Evolutionary conservation across 2,888 invertebrate species (phyloP).

Genomic region (Cyclophora albipunctata): DNA sequence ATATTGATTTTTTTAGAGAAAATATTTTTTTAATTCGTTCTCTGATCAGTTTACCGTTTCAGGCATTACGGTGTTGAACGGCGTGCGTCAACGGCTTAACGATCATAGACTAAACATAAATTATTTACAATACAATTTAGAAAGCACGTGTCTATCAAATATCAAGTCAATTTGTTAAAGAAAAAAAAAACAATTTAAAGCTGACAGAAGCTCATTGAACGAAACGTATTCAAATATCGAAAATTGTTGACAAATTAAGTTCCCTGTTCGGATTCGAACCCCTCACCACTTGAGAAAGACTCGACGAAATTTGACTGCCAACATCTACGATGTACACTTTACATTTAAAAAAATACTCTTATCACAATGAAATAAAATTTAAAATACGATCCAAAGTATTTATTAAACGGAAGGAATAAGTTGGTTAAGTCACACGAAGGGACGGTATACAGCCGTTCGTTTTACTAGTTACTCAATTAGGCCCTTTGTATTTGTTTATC

Average conservation of each 20-base stretch:
- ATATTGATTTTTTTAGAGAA: no score
- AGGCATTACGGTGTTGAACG: no score
- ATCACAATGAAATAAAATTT: constrained; percentile 17
- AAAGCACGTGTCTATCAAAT: constrained; percentile 24
- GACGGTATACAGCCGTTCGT: constrained; percentile 69
- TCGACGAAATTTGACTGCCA: constrained; percentile 60
- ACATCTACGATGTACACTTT: constrained; percentile 6
- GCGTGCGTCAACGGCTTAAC: no score
- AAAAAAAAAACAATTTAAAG: constrained; percentile 67
- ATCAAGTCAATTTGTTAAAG: constrained; percentile 44
- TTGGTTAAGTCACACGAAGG: constrained; percentile 52
- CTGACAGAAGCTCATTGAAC: constrained; percentile 72
- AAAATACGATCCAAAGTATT: constrained; percentile 17
- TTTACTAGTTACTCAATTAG: constrained; percentile 77
- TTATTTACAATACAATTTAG: background rate
- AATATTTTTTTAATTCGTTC: no score
- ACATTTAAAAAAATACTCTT: constrained; percentile 12
- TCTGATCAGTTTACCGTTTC: no score
- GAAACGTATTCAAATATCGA: constrained; percentile 75
- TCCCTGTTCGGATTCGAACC: constrained; percentile 63
- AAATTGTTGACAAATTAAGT: constrained; percentile 76
- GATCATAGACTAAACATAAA: background rate
- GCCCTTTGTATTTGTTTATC: constrained; percentile 77
- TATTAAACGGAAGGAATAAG: constrained; percentile 20
- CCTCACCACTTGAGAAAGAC: constrained; percentile 70